Evolutionary conservation across 1,140 invertebrate genomes (phyloP).

Genomic region (Tetragonula clypearis): DNA sequence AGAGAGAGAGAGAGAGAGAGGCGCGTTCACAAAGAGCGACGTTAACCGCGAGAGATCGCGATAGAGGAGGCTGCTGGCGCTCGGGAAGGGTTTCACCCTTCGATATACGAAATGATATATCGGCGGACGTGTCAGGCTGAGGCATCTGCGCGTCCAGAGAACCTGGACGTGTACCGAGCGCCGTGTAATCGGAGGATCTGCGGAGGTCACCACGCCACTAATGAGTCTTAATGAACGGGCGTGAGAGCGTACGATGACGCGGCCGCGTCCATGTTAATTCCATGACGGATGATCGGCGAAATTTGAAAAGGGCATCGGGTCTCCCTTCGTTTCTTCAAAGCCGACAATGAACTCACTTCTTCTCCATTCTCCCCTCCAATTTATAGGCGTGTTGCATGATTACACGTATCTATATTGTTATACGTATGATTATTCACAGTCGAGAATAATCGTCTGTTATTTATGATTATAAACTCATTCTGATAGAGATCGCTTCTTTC

Average conservation of each 20-base stretch:
- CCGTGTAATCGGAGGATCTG: conserved; percentile 42
- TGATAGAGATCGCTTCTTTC: no score
- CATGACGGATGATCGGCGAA: conserved; percentile 40
- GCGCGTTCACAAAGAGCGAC: neutral
- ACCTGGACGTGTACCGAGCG: conserved; percentile 8
- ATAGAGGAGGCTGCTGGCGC: neutral
- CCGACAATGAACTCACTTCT: neutral
- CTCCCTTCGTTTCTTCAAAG: neutral
- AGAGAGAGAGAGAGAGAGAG: neutral
- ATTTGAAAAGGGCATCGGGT: conserved; percentile 3
- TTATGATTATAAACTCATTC: no score
- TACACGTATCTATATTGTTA: no score
- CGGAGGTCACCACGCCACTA: conserved; percentile 57
- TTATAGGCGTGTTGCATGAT: no score
- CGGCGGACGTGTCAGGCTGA: neutral
- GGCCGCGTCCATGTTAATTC: conserved; percentile 52
- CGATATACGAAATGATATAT: conserved; percentile 54
- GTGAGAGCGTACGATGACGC: conserved; percentile 53
- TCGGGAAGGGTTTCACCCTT: neutral
- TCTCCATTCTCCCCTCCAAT: neutral
- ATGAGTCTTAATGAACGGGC: conserved; percentile 65
- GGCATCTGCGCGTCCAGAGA: conserved; percentile 20
- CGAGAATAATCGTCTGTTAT: no score
- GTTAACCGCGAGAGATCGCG: conserved; percentile 19
- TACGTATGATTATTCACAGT: no score